phyloP scores from a whole-genome alignment of 2,113 vertebrate species.

The Panthera tigris region DNA sequence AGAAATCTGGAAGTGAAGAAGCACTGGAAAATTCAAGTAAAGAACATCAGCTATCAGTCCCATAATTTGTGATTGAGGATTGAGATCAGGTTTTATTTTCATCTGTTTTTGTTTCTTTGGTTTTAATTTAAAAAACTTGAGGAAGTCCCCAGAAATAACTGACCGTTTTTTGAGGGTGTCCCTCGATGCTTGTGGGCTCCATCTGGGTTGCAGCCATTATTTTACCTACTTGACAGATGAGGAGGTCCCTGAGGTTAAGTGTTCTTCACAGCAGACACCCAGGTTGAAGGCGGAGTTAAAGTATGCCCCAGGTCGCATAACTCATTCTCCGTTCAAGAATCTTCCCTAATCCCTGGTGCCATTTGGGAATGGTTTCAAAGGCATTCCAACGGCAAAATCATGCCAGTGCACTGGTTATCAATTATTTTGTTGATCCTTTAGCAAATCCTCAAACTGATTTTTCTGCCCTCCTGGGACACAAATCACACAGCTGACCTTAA shows the following conservation, averaged over 20 bases:
- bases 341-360: slow-evolving; percentile 50
- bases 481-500: slow-evolving; percentile 63
- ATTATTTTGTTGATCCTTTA: slow-evolving; percentile 66
- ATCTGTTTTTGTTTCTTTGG: slow-evolving; percentile 49
- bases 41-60: not conserved
- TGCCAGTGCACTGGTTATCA: slow-evolving; percentile 67
- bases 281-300: not conserved
- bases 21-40: not conserved
- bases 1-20: not conserved
- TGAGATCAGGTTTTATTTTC: slow-evolving; percentile 32
- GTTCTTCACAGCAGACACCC: not conserved
- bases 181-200: not conserved
- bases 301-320: slow-evolving; percentile 28
- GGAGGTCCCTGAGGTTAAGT: slow-evolving; percentile 25
- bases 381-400: slow-evolving; percentile 67
- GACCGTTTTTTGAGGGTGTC: not conserved
- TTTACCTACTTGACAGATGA: not conserved
- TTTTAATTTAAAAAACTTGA: not conserved
- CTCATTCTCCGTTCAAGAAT: slow-evolving; percentile 45
- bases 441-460: slow-evolving; percentile 66
- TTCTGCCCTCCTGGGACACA: slow-evolving; percentile 49
- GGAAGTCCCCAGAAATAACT: not conserved
- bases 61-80: not conserved
- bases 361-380: slow-evolving; percentile 69
- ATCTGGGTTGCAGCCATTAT: not conserved